Conservation (phyloP, 2,113 vertebrate genomes). For the Fulmarus glacialis region DNA sequence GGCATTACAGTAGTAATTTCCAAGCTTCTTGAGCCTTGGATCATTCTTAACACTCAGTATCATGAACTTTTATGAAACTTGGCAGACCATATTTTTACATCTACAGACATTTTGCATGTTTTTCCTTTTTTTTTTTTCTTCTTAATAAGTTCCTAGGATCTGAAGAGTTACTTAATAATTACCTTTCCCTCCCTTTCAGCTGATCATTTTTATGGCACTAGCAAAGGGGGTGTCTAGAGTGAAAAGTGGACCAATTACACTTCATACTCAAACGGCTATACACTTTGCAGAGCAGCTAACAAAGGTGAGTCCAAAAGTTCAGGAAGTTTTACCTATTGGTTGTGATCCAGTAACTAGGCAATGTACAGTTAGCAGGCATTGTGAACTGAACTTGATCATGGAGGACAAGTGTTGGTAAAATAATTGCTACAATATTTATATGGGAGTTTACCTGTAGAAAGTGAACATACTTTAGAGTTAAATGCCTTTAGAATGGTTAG, state of each 20-base stretch:
- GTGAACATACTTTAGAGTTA: background rate
- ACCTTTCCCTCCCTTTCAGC: conserved; percentile 68
- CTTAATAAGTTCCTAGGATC: background rate
- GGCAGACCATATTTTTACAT: background rate
- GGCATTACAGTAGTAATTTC: background rate
- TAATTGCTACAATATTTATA: background rate
- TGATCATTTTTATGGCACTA: conserved; percentile 96
- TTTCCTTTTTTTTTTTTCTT: background rate
- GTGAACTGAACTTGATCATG: background rate
- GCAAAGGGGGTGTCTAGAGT: conserved; percentile 91
- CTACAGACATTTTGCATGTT: background rate
- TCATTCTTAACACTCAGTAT: background rate
- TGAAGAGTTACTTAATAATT: background rate
- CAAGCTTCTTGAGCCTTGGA: background rate
- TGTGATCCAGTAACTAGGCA: background rate
- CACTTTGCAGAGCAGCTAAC: conserved; percentile 92
- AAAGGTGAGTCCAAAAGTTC: conserved; percentile 75
- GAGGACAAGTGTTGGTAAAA: background rate
- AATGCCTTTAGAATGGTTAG: background rate
- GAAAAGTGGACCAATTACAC: conserved; percentile 89
- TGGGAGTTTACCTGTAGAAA: background rate
- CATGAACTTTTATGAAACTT: background rate
- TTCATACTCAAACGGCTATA: conserved; percentile 94
- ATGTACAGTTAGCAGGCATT: background rate
- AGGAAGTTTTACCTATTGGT: background rate